Evolutionary conservation across 2,888 invertebrate species (phyloP), one percentile per base, ranked within the genome.

Genomic region (Azorinus chamasolen): DNA sequence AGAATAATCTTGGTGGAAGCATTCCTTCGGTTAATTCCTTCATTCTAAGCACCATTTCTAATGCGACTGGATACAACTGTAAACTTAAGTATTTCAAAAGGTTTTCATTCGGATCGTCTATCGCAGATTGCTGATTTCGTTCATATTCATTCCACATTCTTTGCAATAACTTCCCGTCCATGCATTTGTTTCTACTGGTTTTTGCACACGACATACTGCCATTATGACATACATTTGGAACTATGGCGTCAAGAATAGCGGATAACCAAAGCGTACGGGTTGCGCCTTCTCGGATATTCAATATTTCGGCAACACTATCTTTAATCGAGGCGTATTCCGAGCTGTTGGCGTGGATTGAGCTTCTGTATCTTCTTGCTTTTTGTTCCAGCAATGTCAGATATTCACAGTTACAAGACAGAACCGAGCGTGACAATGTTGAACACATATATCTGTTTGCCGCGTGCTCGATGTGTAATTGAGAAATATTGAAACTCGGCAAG

Each of bases 181-280:
- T 65, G 70, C 91, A 92, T 2, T 57, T 54, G 4, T 65, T 53
- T 0, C 77, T 92, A n/a, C 71, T 48, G 73, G 93, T 93, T 22
- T 94, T 94, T 0, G 95, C 94, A 90, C 98, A 98, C 0, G 98
- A 98, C 50, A 97, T 92, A 0, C 95, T 95, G 0, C 96, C 95
- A 61, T 96, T 96, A 89, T 98, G 98, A 89, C 98, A 98, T 71
- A 96, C 95, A 89, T 97, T 96, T 0, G 96, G 96, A 48, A 97
- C 93, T 8, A 97, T 93, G 0, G 97, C 96, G 92, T 98, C 98
- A 76, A 96, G 94, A 0, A 97, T 94, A 0, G 95, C 94, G 71
- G 95, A 95, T 0, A 97, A 96, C 50, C 78, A 85, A 0, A 87
- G 83, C 12, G 93, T 74, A 69, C 95, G 95, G 32, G 32, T 6